phyloP scores from a whole-genome alignment of 2,113 vertebrate species.

The Nibea albiflora region DNA sequence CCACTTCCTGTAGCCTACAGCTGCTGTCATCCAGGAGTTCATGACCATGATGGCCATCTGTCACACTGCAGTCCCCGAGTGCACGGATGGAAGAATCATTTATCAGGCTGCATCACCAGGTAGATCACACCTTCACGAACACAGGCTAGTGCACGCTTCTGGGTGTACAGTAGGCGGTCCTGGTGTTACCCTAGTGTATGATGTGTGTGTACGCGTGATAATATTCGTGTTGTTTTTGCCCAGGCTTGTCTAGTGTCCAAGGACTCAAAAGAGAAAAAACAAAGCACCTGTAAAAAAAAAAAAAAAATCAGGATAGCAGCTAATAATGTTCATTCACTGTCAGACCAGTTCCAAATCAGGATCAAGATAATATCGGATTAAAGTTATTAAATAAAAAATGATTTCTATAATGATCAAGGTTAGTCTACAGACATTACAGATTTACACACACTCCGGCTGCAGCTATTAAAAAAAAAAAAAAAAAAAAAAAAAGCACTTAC shows the following conservation, averaged over 20 bases:
- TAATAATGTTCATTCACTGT: neutral
- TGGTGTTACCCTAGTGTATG: neutral
- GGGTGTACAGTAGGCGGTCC: neutral
- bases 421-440: neutral
- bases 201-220: neutral
- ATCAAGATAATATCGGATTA: too few relatives aligned
- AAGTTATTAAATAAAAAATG: too few relatives aligned
- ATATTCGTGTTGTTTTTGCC: neutral
- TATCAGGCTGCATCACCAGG: constrained; percentile 99
- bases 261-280: neutral
- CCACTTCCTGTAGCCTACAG: constrained; percentile 88
- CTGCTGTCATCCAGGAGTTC: constrained; percentile 96
- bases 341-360: neutral
- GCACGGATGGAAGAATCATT: constrained; percentile 88
- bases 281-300: too few relatives aligned
- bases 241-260: neutral
- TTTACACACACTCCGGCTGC: neutral
- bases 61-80: constrained; percentile 97
- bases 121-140: constrained; percentile 64
- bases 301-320: too few relatives aligned
- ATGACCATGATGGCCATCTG: constrained; percentile 99
- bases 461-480: neutral
- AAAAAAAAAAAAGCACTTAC: too few relatives aligned
- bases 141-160: neutral
- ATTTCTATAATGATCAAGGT: neutral